phyloP scores from a whole-genome alignment of 2,797 vertebrate species.

The Acipenser oxyrinchus region DNA sequence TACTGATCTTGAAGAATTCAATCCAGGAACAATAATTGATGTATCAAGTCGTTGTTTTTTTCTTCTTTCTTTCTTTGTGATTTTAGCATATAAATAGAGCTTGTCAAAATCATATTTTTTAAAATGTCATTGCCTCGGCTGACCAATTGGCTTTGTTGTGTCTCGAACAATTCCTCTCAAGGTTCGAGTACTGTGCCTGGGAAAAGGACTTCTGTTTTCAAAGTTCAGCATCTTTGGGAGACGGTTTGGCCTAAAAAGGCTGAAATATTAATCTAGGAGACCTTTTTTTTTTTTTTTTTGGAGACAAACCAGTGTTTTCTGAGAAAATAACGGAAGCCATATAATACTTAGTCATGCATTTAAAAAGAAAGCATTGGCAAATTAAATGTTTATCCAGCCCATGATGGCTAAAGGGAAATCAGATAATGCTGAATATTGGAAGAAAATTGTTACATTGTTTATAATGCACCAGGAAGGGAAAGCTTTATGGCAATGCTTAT shows the following conservation, averaged over 20 bases:
- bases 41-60: too few relatives aligned
- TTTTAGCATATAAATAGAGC: background rate
- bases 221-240: conserved; percentile 21
- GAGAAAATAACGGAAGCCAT: conserved; percentile 6
- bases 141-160: background rate
- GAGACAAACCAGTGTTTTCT: conserved; percentile 25
- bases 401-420: too few relatives aligned
- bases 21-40: too few relatives aligned
- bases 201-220: conserved; percentile 2
- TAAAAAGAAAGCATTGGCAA: background rate
- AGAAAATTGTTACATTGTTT: too few relatives aligned
- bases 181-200: background rate
- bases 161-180: too few relatives aligned
- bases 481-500: too few relatives aligned
- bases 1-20: too few relatives aligned
- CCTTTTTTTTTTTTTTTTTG: too few relatives aligned
- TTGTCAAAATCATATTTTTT: background rate
- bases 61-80: background rate
- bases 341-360: background rate
- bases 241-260: conserved; percentile 17
- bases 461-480: too few relatives aligned
- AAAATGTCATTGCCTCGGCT: background rate
- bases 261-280: conserved; percentile 23
- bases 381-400: background rate
- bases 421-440: too few relatives aligned